Base-by-base conservation (phyloP, 2,113 vertebrate genomes). In the Progne subis region DNA sequence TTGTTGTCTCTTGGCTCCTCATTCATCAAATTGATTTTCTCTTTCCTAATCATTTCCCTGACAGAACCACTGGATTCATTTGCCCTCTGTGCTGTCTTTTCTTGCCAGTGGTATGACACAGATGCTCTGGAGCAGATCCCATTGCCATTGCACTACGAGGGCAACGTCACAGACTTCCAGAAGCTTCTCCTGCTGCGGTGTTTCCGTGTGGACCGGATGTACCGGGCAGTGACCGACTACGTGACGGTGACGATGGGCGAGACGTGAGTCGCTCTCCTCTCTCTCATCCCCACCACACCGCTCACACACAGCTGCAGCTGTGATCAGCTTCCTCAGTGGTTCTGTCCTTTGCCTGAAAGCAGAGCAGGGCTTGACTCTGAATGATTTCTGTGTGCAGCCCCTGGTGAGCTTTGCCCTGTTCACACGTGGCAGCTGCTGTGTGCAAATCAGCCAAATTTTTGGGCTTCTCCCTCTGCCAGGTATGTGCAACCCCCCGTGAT, bases 401-500 rank as follows among this genome's bases (percentile, higher is more conserved):
- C 16, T 60, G 55, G 0, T 11, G n/a, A 60, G 49, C n/a, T 57
- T 39, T 39, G 69, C 26, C 63, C 46, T 44, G 76, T 28, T 71
- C 53, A 63, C 49, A 39, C 5, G 3, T 8, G 37, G 14, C 75
- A 24, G 32, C 41, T 75, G 44, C 50, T 82, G 34, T 21, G 20
- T 69, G 37, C 23, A 37, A 47, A 63, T 29, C 61, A 28, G 8
- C 29, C 20, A 34, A 34, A 18, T 91, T 28, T 2, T 31, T 86
- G 26, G 70, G 28, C 46, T 70, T 69, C 44, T 83, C 34, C 55
- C 63, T 75, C 41, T 74, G 8, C 52, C 96, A 99, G 99, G 96
- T 99, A 98, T 3, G 99, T 99, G 50, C 99, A 99, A 94, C 99
- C 99, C 20, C 99, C 99, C 0, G 99, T 99, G 97, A 99, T 99